A percentile compares a stretch with the other conserved stretches of the same genome.
These are phyloP conservation scores for Gadus chalcogrammus DNA, from an alignment of 2,113 vertebrate genomes.

Conservation along the genomic window DNA sequence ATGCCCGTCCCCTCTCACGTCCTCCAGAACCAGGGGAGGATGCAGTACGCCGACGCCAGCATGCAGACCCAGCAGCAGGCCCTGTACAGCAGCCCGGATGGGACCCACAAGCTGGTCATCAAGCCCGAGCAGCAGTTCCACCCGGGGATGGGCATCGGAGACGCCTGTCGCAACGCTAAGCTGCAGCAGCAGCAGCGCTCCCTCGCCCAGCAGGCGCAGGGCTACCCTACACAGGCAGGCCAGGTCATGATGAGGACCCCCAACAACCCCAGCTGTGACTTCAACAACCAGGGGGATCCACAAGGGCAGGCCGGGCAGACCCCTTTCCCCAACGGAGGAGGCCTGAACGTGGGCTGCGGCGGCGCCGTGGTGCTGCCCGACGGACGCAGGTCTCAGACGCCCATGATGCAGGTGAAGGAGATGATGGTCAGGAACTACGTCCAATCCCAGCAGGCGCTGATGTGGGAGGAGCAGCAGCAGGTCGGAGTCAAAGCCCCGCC, in stretches of 20 bases:
- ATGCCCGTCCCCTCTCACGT: conserved; percentile 48
- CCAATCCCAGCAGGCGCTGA: conserved; percentile 90
- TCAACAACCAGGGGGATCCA: conserved; percentile 41
- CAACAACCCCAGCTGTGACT: conserved; percentile 66
- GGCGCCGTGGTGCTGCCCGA: conserved; percentile 49
- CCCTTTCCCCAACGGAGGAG: conserved; percentile 54
- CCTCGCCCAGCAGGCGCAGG: conserved; percentile 57
- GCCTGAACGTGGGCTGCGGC: conserved; percentile 62
- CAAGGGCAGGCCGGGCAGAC: conserved; percentile 58
- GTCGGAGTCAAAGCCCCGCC: conserved; percentile 54
- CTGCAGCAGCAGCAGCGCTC: conserved; percentile 53
- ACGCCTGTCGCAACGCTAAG: conserved; percentile 78
- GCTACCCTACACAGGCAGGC: conserved; percentile 60
- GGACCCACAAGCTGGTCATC: conserved; percentile 74
- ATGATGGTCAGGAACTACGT: conserved; percentile 92
- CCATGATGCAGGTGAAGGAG: conserved; percentile 87
- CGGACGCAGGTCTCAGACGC: conserved; percentile 73
- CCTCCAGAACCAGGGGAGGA: conserved; percentile 60
- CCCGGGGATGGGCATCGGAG: conserved; percentile 61
- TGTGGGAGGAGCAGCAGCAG: conserved; percentile 82
- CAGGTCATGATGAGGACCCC: conserved; percentile 59
- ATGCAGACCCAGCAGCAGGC: conserved; percentile 60
- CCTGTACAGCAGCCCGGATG: conserved; percentile 53
- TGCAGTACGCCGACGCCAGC: conserved; percentile 65
- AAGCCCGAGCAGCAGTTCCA: conserved; percentile 91